phyloP scores from a whole-genome alignment of 2,888 invertebrate species.

The Chrysolina haemoptera region DNA sequence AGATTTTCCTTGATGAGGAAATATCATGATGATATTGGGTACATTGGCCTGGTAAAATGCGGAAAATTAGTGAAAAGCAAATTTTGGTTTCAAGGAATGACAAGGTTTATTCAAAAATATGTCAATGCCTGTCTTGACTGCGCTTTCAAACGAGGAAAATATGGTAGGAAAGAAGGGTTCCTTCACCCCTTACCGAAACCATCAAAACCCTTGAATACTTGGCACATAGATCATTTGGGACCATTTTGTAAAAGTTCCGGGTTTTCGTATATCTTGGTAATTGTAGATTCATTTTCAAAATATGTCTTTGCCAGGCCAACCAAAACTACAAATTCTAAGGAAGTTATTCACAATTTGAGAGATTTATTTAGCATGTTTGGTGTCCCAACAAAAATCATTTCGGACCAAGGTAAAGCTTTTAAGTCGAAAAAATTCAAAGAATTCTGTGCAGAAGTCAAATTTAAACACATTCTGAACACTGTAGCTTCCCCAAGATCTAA shows the following conservation, averaged over 20 bases:
- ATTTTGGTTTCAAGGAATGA: constrained; percentile 61
- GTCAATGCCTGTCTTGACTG: constrained; percentile 33
- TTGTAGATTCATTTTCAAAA: too few relatives aligned
- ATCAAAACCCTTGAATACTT: constrained; percentile 23
- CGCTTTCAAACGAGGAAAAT: constrained; percentile 26
- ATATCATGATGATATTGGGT: constrained; percentile 63
- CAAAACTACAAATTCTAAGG: constrained; percentile 40
- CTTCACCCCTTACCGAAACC: constrained; percentile 1
- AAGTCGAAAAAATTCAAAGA: constrained; percentile 6
- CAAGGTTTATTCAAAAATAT: constrained; percentile 33
- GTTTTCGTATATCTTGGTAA: too few relatives aligned
- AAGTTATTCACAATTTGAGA: constrained; percentile 36
- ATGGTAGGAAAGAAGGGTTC: too few relatives aligned
- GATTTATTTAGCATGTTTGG: constrained; percentile 43
- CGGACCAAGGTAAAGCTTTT: too few relatives aligned
- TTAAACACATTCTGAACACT: constrained; percentile 23
- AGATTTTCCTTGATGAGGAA: too few relatives aligned
- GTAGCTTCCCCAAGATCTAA: constrained; percentile 32
- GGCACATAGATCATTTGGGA: constrained; percentile 25
- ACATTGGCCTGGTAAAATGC: constrained; percentile 54
- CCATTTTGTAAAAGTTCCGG: constrained; percentile 8
- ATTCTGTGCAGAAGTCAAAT: not conserved
- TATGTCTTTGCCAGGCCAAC: too few relatives aligned
- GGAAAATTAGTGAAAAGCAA: constrained; percentile 55
- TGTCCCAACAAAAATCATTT: constrained; percentile 4